phyloP scores from a whole-genome alignment of 2,797 vertebrate genomes.

The Silurus lanzhouensis region DNA sequence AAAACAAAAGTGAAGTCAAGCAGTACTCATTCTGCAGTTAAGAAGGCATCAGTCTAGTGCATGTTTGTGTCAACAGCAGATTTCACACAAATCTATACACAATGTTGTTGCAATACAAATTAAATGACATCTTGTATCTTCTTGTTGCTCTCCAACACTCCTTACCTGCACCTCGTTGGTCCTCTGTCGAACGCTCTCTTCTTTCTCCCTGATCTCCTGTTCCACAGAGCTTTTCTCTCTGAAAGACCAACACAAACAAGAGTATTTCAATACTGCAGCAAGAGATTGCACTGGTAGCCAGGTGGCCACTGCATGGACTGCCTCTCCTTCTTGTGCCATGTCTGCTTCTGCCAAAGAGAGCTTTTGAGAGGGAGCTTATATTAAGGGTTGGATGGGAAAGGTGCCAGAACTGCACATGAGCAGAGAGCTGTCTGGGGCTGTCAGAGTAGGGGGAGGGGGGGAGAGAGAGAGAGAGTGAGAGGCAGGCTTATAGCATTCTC shows the following conservation, averaged over 20 bases:
- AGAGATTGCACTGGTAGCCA: conserved; percentile 81
- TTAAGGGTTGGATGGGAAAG: conserved; percentile 12
- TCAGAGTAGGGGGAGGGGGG: not conserved
- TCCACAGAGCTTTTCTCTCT: conserved; percentile 86
- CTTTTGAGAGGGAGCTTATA: conserved; percentile 2
- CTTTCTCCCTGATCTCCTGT: conserved; percentile 94
- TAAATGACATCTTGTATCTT: not conserved
- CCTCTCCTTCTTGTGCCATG: conserved; percentile 68
- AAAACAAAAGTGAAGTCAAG: not conserved
- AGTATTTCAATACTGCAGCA: conserved; percentile 85
- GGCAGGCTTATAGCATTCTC: conserved; percentile 23
- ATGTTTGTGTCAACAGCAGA: not conserved
- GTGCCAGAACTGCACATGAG: conserved; percentile 52
- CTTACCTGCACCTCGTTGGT: conserved; percentile 91
- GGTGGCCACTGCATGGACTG: conserved; percentile 59
- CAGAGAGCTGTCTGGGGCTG: conserved; percentile 36
- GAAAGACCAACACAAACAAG: conserved; percentile 87
- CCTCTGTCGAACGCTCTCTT: conserved; percentile 88
- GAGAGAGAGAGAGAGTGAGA: conserved; percentile 41
- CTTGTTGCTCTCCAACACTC: not conserved
- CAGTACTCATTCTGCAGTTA: conserved; percentile 1
- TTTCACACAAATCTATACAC: not conserved
- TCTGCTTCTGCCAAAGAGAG: conserved; percentile 39
- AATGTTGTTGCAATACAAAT: not conserved
- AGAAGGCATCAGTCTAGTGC: not conserved